These are phyloP conservation scores for Nomada fabriciana DNA, from an alignment of 2,888 invertebrate species.

Conservation along the genomic window DNA sequence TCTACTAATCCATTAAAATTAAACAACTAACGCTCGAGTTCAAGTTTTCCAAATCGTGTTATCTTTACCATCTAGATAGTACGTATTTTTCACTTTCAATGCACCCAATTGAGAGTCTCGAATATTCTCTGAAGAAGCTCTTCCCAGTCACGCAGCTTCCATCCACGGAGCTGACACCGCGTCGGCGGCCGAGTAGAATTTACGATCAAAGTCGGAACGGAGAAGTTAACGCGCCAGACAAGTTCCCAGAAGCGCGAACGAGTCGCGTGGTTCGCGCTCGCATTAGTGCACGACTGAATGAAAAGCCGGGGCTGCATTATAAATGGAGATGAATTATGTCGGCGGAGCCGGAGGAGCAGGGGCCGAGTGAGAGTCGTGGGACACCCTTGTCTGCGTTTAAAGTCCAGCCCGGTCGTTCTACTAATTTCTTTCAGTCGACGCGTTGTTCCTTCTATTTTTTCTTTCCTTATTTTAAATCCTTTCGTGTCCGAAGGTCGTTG, in stretches of 20 bases:
- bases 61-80: neutral
- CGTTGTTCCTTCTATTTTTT: neutral
- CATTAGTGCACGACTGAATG: slow-evolving; percentile 70
- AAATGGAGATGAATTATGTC: slow-evolving; percentile 80
- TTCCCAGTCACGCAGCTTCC: neutral
- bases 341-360: slow-evolving; percentile 62
- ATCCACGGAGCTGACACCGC: neutral
- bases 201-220: slow-evolving; percentile 24
- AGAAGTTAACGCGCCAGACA: slow-evolving; percentile 6
- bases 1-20: too few species aligned
- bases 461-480: neutral
- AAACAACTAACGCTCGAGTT: too few species aligned
- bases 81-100: neutral
- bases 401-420: slow-evolving; percentile 59
- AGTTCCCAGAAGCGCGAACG: slow-evolving; percentile 6
- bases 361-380: slow-evolving; percentile 44
- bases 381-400: slow-evolving; percentile 44
- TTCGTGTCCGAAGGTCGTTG: neutral
- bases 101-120: neutral
- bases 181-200: slow-evolving; percentile 10
- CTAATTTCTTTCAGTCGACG: slow-evolving; percentile 71
- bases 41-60: too few species aligned
- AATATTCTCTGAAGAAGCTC: neutral
- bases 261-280: slow-evolving; percentile 30
- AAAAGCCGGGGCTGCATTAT: slow-evolving; percentile 77